phyloP scores from a whole-genome alignment of 2,888 invertebrate genomes.

The Cryptocephalus primarius region DNA sequence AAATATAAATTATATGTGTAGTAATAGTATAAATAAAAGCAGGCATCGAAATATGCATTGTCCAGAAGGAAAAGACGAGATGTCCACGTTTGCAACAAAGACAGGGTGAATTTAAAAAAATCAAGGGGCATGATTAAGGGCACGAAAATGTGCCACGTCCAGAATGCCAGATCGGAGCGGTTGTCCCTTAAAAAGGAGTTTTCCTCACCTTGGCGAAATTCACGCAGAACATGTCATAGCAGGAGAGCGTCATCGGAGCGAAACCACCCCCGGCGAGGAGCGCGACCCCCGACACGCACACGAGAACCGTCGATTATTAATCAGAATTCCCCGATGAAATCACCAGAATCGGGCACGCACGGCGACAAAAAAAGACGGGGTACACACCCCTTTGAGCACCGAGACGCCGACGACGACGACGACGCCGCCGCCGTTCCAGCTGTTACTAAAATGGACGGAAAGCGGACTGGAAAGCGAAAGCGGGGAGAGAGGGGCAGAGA shows the following conservation, averaged over 20 bases:
- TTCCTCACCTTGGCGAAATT: conserved; percentile 25
- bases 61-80: no score
- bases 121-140: no score
- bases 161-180: no score
- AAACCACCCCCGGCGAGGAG: neutral
- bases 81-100: no score
- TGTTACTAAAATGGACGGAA: conserved; percentile 10
- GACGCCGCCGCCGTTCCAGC: conserved; percentile 6
- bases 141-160: no score
- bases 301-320: conserved; percentile 3
- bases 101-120: no score
- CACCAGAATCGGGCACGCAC: neutral
- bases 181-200: no score
- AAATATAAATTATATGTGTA: no score
- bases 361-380: conserved; percentile 1
- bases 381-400: conserved; percentile 12
- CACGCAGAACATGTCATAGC: conserved; percentile 28
- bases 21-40: no score
- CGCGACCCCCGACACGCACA: no score
- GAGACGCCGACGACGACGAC: conserved; percentile 2
- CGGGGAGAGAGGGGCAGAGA: conserved; percentile 4
- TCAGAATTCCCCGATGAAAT: conserved; percentile 3
- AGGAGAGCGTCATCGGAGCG: conserved; percentile 18
- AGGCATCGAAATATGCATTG: no score
- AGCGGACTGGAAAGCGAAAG: conserved; percentile 11